phyloP scores from a whole-genome alignment of 2,113 vertebrate species.

The Salvator merianae region DNA sequence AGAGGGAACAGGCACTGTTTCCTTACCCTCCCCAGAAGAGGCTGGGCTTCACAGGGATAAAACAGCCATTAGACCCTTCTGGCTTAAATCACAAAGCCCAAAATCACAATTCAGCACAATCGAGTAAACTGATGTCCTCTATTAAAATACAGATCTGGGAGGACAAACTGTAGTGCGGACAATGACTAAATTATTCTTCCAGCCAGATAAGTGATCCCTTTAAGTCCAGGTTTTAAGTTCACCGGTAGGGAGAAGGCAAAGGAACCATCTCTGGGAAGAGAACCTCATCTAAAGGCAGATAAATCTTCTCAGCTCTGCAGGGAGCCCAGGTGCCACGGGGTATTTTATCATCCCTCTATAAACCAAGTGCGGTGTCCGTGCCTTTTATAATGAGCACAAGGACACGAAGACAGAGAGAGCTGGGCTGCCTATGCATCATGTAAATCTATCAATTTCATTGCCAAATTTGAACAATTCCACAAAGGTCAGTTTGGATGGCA shows the following conservation, averaged over 20 bases:
- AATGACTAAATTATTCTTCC: constrained; percentile 59
- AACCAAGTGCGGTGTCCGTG: constrained; percentile 62
- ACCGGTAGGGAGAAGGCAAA: neutral
- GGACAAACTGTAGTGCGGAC: constrained; percentile 31
- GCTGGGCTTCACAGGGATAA: constrained; percentile 33
- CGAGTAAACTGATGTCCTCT: constrained; percentile 63
- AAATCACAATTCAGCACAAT: constrained; percentile 53
- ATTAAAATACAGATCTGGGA: constrained; percentile 50
- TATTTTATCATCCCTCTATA: constrained; percentile 73
- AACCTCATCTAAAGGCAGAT: constrained; percentile 66
- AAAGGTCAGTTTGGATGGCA: constrained; percentile 51
- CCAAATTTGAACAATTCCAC: constrained; percentile 64
- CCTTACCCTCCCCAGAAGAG: constrained; percentile 14
- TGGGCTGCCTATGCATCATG: constrained; percentile 63
- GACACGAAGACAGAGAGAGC: constrained; percentile 60
- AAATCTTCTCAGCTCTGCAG: constrained; percentile 68
- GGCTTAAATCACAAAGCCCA: constrained; percentile 55
- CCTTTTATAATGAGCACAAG: constrained; percentile 71
- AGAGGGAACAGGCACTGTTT: constrained; percentile 11
- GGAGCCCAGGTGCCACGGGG: constrained; percentile 65
- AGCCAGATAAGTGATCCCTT: constrained; percentile 62
- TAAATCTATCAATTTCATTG: constrained; percentile 69
- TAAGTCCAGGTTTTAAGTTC: constrained; percentile 64
- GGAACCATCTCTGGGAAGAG: constrained; percentile 33
- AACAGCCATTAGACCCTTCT: constrained; percentile 30